Base-by-base conservation (phyloP, 2,888 invertebrate genomes). In the Melanargia galathea region DNA sequence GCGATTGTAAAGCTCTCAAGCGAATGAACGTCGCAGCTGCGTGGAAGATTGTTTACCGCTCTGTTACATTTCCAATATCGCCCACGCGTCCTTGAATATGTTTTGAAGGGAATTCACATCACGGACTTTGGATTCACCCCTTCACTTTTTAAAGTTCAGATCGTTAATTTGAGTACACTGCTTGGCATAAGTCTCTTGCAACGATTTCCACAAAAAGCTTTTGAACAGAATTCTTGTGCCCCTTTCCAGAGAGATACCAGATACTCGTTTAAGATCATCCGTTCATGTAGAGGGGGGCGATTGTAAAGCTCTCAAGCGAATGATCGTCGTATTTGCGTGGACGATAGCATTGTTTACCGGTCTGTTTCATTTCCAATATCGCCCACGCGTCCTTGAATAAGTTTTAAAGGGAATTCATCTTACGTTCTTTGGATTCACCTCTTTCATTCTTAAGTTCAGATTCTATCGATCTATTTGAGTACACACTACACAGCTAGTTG, bases 341-440 rank as follows among this genome's bases (percentile, higher is more conserved):
- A 11, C 10, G 18, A 52, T 52, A 13, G 52, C 33, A 52, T 52
- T 52, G 52, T 52, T 52, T n/a, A 33, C 52, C 52, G 52, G 20
- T 52, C 6, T 35, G 35, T 3, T 20, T 35, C 52, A 52, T 52
- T 52, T 52, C 13, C 52, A 52, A 52, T 52, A 52, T 35, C 20
- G 33, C 52, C 52, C 52, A 52, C 33, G 33, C 20, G 20, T 1
- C 11, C 20, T 52, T 18, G 18, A 7, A 51, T 30, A 16, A 5
- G 16, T 11, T 51, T 30, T 30, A 16, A 26, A 33, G 18, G 30
- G 30, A 16, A 51, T 51, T 30, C 18, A 38, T 18, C 16, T 33
- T 4, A 33, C 10, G 5, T 33, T 43, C 5, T 18, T 43, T 43
- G 18, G 43, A 18, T 43, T 0, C 16, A n/a, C 1, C 40, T 43